Evolutionary conservation across 2,797 vertebrate genomes (phyloP), one percentile per base, ranked within the genome.

Genomic region (Catamblyrhynchus diadema): DNA sequence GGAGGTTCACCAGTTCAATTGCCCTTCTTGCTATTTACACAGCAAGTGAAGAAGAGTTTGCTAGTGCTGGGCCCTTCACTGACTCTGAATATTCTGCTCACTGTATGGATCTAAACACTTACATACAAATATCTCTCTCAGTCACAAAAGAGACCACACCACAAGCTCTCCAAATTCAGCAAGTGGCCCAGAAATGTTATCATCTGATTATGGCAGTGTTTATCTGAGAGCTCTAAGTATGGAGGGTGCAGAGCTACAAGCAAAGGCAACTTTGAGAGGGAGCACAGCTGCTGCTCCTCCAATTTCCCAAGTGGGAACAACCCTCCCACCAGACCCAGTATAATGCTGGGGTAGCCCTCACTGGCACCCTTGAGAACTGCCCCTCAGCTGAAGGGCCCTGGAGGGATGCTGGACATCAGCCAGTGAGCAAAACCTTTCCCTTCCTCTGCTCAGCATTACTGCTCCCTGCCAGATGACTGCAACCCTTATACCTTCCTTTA

Each of bases 361-460:
- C 0, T 2, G 6, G 25, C 35, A 65, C 5, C 33, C 23, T n/a
- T 0, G 0, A 8, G 32, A 73, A 19, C 18, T 56, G n/a, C 22
- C 42, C 47, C 19, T 56, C 51, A 9, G 25, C 33, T 65, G 61
- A 74, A 37, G 50, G 10, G 12, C 18, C 10, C 14, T 27, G 9
- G 5, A 4, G 17, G 57, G 24, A 60, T 24, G 41, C 23, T 64
- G 73, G 47, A 28, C 22, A 65, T 6, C 25, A 69, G 28, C 32
- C 33, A 81, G 22, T 3, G 37, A 24, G 25, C 22, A 81, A 47
- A 91, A 50, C 3, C 15, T 18, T 37, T 59, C 50, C 45, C 81
- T 24, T 32, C 9, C 47, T 42, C 14, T 17, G 27, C 70, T 51
- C 77, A 67, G 19, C 4, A 4, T 33, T 10, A 53, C 33, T 6